Evolutionary conservation across 2,888 invertebrate species (phyloP), one percentile per base, ranked within the genome.

Genomic region (Dorcus hopei): DNA sequence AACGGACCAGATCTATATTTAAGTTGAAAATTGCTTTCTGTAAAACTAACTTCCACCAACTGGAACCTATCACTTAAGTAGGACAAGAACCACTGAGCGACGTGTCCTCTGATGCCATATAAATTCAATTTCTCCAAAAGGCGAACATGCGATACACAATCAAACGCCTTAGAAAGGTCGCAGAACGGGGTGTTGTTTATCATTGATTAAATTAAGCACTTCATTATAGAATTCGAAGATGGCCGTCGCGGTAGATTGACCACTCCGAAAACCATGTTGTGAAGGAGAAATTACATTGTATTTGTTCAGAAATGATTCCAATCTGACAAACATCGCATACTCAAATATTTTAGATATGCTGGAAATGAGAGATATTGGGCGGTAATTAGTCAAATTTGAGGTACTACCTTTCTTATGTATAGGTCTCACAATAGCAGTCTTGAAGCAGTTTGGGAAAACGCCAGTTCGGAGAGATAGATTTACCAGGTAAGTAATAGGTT

Each of bases 331-430:
- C 33, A 49, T 23, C 9, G 49, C 49, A 49, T 49, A 49, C 33
- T 49, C 49, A 49, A 49, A 49, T 9, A 49, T 49, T 26, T 49
- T 49, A n/a, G 38, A 49, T 14, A 14, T 47, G 14, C 2, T 47
- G 19, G 47, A 47, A 9, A 47, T 47, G 11, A 47, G 14, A 47
- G 47, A 47, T 47, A 47, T 47, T 11, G 14, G 47, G 19, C 47
- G 47, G n/a, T 47, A 47, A 14, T 47, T 47, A 9, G 47, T 23
- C 14, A 47, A 19, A 9, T 47, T 26, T 4, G 19, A 11, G 9
- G 11, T 19, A 47, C 26, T 26, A 11, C 47, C 47, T 14, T 47
- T 47, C 14, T 47, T 47, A 14, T 23, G 26, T 11, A 47, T 5
- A 8, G 45, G 45, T n/a, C 14, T n/a, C 9, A 8, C 19, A 8